Conservation (phyloP, 2,888 invertebrate genomes). For the Agonopterix heracliana region DNA sequence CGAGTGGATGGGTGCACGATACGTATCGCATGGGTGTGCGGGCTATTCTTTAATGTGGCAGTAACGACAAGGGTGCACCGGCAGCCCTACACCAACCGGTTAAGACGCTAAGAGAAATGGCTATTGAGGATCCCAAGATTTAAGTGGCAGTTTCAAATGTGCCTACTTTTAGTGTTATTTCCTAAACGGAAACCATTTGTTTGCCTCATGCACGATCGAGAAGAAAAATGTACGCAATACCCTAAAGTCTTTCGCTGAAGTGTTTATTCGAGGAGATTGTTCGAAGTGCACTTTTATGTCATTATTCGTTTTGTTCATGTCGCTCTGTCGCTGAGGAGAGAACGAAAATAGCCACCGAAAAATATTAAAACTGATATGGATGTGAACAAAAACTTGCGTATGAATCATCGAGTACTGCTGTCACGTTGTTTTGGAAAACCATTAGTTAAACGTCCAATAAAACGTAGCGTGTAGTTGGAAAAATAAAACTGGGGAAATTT, state of each 20-base stretch:
- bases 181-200: constrained; percentile 73
- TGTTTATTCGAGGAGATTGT: constrained; percentile 37
- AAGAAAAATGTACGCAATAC: constrained; percentile 55
- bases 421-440: constrained; percentile 51
- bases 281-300: constrained; percentile 32
- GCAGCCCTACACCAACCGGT: constrained; percentile 35
- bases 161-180: constrained; percentile 75
- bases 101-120: constrained; percentile 68
- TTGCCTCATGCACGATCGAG: constrained; percentile 61
- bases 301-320: constrained; percentile 8
- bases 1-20: constrained; percentile 9
- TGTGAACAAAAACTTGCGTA: constrained; percentile 25
- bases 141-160: constrained; percentile 73
- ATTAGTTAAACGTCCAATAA: constrained; percentile 57
- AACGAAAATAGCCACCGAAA: constrained; percentile 14
- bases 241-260: constrained; percentile 37
- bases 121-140: constrained; percentile 72
- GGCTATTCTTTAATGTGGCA: constrained; percentile 46
- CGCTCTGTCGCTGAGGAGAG: neutral
- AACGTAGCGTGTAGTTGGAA: constrained; percentile 37
- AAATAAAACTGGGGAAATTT: constrained; percentile 42
- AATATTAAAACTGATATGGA: constrained; percentile 6
- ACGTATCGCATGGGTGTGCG: constrained; percentile 28
- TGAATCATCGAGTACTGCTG: constrained; percentile 48
- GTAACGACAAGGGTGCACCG: constrained; percentile 51